These are phyloP conservation scores for Corvus cornix DNA, from an alignment of 2,113 vertebrate species.

Conservation along the genomic window DNA sequence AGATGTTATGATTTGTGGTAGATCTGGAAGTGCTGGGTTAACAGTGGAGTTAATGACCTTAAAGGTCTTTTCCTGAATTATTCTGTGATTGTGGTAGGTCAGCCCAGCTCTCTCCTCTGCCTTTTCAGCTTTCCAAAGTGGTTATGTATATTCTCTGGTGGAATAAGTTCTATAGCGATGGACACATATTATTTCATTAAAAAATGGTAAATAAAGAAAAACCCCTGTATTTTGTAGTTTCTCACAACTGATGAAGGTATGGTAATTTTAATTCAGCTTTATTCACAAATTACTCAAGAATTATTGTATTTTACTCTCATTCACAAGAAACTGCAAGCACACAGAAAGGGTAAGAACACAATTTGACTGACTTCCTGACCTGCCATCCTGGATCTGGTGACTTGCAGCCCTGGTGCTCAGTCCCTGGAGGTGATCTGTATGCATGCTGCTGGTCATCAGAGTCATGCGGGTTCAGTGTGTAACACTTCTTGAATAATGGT, in stretches of 20 bases:
- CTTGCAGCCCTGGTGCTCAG: background rate
- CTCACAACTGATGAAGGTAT: background rate
- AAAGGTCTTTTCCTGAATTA: background rate
- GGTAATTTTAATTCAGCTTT: background rate
- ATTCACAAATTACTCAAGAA: background rate
- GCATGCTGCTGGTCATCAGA: fast-evolving
- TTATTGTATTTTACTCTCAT: background rate
- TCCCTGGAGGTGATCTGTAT: background rate
- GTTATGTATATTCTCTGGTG: background rate
- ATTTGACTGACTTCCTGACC: background rate
- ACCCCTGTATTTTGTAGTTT: background rate
- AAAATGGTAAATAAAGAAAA: background rate
- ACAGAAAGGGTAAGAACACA: background rate
- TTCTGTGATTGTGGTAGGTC: background rate
- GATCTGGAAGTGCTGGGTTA: background rate
- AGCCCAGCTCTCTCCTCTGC: background rate
- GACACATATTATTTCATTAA: background rate
- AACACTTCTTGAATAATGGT: background rate
- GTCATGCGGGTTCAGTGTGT: background rate
- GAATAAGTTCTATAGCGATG: background rate
- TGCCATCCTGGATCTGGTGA: background rate
- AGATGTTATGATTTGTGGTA: background rate
- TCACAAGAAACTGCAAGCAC: background rate
- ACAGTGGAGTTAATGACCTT: background rate
- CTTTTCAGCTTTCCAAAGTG: background rate